Evolutionary conservation across 2,797 vertebrate genomes (phyloP), one percentile per base, ranked within the genome.

Genomic region (Micropoecilia bifurca): DNA sequence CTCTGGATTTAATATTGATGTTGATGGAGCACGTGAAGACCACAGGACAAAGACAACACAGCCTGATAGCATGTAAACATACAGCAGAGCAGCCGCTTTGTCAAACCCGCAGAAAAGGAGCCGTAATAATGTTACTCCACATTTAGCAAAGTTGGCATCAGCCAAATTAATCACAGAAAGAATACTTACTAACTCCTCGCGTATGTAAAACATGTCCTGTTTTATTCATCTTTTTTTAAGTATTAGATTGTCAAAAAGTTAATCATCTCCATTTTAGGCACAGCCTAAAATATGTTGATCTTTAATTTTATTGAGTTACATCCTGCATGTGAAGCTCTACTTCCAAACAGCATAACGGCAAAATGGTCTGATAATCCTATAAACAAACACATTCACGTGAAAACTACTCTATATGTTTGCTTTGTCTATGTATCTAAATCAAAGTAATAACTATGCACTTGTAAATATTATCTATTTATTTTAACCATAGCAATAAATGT

Each of bases 1-100:
- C 39, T 45, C 39, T 71, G 55, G 12, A 25, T 81, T 80, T 79
- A 69, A 53, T 0, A 41, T 50, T 76, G 63, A 89, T 20, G 83
- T 84, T 41, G 78, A 83, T 16, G 6, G 25, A 22, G 63, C 20
- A 66, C 63, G 18, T 14, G 43, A 76, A 53, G 76, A 47, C 78
- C 46, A 25, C 25, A n/a, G 63, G 53, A 80, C 33, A 71, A 72
- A 74, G 25, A 28, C 10, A 20, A 1, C 71, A 13, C 74, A 74
- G 76, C 59, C 36, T 18, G 14, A 74, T 55, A 50, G 68, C 33
- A 57, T 46, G 50, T 73, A 0, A 80, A 84, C 68, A 22, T 10
- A 39, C 59, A 22, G 33, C 61, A 36, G 14, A 39, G 36, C 22
- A 0, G 20, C 20, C 3, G 18, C 20, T 68, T 66, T 22, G 39